A percentile compares a stretch with the other conserved stretches of the same genome.
phyloP scores from a whole-genome alignment of 2,797 vertebrate species.

The Nannoperca australis region DNA sequence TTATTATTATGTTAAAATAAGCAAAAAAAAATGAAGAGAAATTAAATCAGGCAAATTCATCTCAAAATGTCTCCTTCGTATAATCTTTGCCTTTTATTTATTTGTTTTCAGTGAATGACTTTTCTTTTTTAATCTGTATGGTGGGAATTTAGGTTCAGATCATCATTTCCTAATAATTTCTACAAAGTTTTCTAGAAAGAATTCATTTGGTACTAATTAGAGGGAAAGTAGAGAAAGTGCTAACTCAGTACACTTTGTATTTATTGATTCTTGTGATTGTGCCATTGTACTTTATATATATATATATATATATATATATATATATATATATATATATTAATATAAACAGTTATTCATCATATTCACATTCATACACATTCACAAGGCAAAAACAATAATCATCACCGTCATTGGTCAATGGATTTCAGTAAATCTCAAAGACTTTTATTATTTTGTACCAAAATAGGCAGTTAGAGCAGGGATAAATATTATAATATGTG shows the following conservation, averaged over 20 bases:
- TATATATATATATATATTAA: no score
- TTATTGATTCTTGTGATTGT: no score
- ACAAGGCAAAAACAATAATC: slow-evolving; percentile 90
- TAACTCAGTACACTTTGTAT: neutral
- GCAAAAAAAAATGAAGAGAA: no score
- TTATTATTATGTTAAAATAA: no score
- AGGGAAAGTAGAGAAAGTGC: neutral
- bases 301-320: no score
- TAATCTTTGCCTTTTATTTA: no score
- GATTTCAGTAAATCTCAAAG: slow-evolving; percentile 94
- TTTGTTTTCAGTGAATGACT: neutral
- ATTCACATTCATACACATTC: slow-evolving; percentile 81
- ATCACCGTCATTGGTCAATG: slow-evolving; percentile 85
- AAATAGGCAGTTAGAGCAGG: slow-evolving; percentile 99
- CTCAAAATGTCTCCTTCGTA: neutral
- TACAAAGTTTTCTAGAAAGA: neutral
- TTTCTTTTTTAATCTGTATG: neutral
- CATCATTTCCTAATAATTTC: neutral
- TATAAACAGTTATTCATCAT: slow-evolving; percentile 82
- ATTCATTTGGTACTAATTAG: neutral
- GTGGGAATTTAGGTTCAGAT: neutral
- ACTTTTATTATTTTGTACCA: slow-evolving; percentile 92
- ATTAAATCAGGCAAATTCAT: no score
- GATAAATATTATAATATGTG: slow-evolving; percentile 95
- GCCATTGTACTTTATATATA: no score